Percentiles rank a stretch among this genome's conserved stretches.
These are phyloP conservation scores for Cyclargus thomasi DNA, from an alignment of 1,140 invertebrate species.

Conservation along the genomic window DNA sequence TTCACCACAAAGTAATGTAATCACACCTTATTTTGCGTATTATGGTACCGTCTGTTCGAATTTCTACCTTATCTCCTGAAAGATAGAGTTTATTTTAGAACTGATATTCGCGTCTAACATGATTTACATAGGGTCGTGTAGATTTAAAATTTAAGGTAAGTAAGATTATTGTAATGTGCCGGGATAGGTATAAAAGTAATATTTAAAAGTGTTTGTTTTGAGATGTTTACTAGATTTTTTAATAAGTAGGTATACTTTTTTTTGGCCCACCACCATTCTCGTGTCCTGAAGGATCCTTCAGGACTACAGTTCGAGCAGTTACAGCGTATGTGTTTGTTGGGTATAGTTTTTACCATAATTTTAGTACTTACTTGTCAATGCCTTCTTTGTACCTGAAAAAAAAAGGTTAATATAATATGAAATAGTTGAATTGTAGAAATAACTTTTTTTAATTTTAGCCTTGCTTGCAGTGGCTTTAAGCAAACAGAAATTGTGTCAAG, in stretches of 20 bases:
- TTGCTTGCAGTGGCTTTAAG: neutral
- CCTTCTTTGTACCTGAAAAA: constrained; percentile 59
- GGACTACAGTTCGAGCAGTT: no score
- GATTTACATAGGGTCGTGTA: neutral
- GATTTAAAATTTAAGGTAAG: neutral
- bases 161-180: neutral
- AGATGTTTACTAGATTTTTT: neutral
- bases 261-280: no score
- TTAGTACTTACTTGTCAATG: constrained; percentile 49
- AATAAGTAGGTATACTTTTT: no score
- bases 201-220: neutral
- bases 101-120: neutral
- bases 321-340: no score
- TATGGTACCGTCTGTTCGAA: neutral
- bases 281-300: no score
- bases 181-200: neutral
- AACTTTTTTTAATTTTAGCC: neutral
- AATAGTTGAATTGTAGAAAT: neutral
- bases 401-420: no score
- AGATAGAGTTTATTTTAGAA: neutral
- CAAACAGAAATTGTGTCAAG: no score
- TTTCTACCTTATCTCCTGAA: neutral
- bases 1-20: neutral
- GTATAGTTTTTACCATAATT: no score
- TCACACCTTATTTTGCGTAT: neutral